A percentile compares a stretch with the other conserved stretches of the same genome.
Evolutionary conservation across 64 coral and sea anemone genomes (phyloP).

Genomic region (Hydrozoanthus tunicans): DNA sequence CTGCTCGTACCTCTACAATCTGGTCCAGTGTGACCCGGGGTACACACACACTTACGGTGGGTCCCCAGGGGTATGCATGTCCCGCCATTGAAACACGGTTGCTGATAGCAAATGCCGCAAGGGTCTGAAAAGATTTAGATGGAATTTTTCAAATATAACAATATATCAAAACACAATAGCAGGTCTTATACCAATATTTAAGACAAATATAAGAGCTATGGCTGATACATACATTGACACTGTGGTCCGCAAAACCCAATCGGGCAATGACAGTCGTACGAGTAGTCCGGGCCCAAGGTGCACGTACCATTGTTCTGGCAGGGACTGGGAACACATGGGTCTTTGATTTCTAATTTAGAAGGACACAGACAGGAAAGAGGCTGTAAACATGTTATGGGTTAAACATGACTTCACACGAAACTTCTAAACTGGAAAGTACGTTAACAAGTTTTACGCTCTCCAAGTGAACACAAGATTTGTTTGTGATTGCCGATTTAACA

Average conservation of each 20-base stretch:
- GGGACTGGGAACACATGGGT: conserved; percentile 53
- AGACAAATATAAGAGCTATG: neutral
- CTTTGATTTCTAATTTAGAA: neutral
- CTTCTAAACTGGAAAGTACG: too few relatives aligned
- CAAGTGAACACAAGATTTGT: too few relatives aligned
- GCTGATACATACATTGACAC: conserved; percentile 51
- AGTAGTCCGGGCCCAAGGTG: conserved; percentile 32
- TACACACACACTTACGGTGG: conserved; percentile 58
- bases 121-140: conserved; percentile 24
- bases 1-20: conserved; percentile 63
- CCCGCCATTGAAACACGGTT: conserved; percentile 61
- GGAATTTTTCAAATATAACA: neutral
- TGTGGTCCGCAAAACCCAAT: conserved; percentile 58
- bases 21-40: conserved; percentile 5
- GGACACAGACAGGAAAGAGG: neutral
- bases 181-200: neutral
- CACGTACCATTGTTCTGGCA: conserved; percentile 60
- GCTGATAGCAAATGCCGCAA: conserved; percentile 52
- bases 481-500: too few relatives aligned
- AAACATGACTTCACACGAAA: too few relatives aligned
- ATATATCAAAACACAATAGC: too few relatives aligned
- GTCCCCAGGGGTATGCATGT: conserved; percentile 50
- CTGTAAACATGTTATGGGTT: too few relatives aligned
- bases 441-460: too few relatives aligned
- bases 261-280: conserved; percentile 54